Conservation (phyloP, 2,888 invertebrate genomes). For the Deladenus siricidicola region DNA sequence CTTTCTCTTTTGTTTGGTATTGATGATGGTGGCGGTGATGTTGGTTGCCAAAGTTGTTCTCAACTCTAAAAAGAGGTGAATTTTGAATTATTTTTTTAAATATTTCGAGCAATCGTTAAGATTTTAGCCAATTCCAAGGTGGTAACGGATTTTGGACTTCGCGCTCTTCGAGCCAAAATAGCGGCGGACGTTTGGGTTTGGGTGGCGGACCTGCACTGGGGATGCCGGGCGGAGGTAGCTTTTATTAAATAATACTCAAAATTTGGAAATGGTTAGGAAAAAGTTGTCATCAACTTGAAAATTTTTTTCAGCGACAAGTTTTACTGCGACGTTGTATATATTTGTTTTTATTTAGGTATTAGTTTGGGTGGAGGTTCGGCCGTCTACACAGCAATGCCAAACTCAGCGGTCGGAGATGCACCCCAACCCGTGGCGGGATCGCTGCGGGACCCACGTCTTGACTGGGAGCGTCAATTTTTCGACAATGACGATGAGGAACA, state of each 20-base stretch:
- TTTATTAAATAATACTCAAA: not conserved
- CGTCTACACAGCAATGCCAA: slow-evolving; percentile 10
- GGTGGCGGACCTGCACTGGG: slow-evolving; percentile 7
- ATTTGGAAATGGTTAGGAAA: no score
- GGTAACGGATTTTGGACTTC: not conserved
- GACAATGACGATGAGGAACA: slow-evolving; percentile 25
- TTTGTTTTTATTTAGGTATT: not conserved
- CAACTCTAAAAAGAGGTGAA: slow-evolving; percentile 34
- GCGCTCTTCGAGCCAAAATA: slow-evolving; percentile 4
- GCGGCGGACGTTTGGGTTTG: slow-evolving; percentile 5
- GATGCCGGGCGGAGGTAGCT: not conserved
- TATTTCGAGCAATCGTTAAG: not conserved
- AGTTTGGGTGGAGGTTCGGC: slow-evolving; percentile 1
- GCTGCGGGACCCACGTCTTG: slow-evolving; percentile 33
- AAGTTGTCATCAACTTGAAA: no score
- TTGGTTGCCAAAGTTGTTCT: slow-evolving; percentile 37
- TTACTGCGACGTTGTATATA: no score
- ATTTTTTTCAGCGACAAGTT: no score
- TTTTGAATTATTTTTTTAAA: not conserved
- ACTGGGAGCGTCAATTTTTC: slow-evolving; percentile 49
- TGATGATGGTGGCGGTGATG: slow-evolving; percentile 35
- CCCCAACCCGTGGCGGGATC: slow-evolving; percentile 31
- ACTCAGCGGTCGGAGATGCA: slow-evolving; percentile 20
- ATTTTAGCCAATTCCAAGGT: not conserved
- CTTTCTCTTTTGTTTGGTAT: slow-evolving; percentile 32